These are phyloP conservation scores for Hyperoplus lanceolatus DNA, from an alignment of 2,797 vertebrate genomes.

Conservation along the genomic window DNA sequence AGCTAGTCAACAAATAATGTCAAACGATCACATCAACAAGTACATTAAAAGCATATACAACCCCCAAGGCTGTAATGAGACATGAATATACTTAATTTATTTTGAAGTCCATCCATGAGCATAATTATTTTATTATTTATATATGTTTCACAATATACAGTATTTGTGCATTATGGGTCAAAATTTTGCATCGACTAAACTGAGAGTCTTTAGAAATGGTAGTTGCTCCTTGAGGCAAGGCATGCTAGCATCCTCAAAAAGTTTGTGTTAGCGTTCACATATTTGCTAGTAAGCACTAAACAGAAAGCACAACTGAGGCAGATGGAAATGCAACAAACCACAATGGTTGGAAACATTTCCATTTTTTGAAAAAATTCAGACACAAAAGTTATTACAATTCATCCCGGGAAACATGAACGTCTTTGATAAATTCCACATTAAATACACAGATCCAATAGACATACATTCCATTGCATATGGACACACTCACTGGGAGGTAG, in stretches of 20 bases:
- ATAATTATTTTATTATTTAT: not conserved
- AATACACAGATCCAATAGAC: constrained; percentile 14
- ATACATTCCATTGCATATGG: constrained; percentile 56
- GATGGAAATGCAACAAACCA: too few relatives aligned
- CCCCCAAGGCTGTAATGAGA: not conserved
- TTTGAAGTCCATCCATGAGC: not conserved
- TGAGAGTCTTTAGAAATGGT: not conserved
- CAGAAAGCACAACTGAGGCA: too few relatives aligned
- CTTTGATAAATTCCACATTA: not conserved
- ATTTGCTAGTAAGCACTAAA: not conserved
- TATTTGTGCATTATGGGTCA: not conserved
- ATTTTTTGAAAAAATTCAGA: too few relatives aligned
- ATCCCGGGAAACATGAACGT: not conserved
- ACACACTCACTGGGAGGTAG: constrained; percentile 96
- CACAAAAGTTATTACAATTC: too few relatives aligned
- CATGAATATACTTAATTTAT: not conserved
- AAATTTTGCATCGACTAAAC: not conserved
- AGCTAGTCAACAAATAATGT: not conserved
- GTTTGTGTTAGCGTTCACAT: not conserved
- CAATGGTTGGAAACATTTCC: too few relatives aligned
- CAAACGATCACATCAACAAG: not conserved
- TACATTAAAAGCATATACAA: not conserved
- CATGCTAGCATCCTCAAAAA: not conserved
- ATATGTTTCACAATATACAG: not conserved
- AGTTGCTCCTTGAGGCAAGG: not conserved